Evolutionary conservation across 2,113 vertebrate species (phyloP).

Genomic region (Lates calcarifer): DNA sequence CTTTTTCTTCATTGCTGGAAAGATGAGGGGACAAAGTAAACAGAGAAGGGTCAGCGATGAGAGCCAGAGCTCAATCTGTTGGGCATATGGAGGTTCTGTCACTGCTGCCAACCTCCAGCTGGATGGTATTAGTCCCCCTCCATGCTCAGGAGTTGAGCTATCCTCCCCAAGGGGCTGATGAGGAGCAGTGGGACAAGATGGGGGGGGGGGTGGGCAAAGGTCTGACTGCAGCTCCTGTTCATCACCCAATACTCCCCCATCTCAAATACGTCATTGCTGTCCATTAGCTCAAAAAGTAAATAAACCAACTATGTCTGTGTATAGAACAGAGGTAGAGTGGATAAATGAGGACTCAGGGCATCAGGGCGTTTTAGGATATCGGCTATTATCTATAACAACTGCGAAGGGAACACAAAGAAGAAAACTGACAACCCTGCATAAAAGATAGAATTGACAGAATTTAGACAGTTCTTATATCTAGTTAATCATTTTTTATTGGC

Average conservation of each 20-base stretch:
- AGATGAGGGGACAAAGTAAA: conserved; percentile 26
- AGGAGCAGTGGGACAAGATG: conserved; percentile 53
- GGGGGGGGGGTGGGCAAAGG: conserved; percentile 38
- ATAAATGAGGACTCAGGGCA: conserved; percentile 9
- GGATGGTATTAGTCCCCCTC: conserved; percentile 73
- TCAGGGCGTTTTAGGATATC: conserved; percentile 4
- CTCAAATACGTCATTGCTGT: conserved; percentile 47
- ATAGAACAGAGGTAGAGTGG: conserved; percentile 9
- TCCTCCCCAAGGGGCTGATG: conserved; percentile 68
- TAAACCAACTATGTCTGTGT: conserved; percentile 49
- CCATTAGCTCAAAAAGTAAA: conserved; percentile 64
- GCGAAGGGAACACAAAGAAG: not conserved
- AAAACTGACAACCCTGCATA: not conserved
- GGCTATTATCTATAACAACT: not conserved
- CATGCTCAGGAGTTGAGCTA: conserved; percentile 55
- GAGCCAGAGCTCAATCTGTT: conserved; percentile 66
- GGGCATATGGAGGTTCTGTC: conserved; percentile 72
- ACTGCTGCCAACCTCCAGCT: conserved; percentile 74
- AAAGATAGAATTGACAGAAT: not conserved
- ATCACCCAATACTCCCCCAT: conserved; percentile 30
- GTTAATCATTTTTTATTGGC: conserved; percentile 7
- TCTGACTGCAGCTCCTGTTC: conserved; percentile 67
- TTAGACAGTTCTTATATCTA: not conserved
- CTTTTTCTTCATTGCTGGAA: conserved; percentile 15
- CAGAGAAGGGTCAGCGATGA: conserved; percentile 54